Evolutionary conservation across 1,140 invertebrate species (phyloP), one percentile per base, ranked within the genome.

Genomic region (Pseudomyrmex dendroicus): DNA sequence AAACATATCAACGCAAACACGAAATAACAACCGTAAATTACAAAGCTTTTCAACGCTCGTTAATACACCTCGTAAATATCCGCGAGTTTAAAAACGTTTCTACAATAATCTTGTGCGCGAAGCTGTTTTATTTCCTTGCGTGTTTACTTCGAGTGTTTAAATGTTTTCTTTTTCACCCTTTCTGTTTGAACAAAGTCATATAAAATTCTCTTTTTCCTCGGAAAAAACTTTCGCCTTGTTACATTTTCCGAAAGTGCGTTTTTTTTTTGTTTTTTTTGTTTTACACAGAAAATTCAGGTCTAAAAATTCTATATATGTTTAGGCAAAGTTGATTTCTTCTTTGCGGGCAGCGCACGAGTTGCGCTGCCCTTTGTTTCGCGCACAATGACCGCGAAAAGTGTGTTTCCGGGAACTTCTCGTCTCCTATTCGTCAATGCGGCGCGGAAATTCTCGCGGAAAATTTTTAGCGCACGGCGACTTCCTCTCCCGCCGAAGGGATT

Each of bases 1-100:
- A 72, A 70, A 80, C 70, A 50, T 80, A 12, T 15, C 3, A 35
- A 13, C 20, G 35, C 35, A 61, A 80, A 76, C 50, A 66, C 52
- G 12, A 9, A 76, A 64, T 57, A 52, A 46, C 44, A 66, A 66
- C 22, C n/a, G 3, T 35, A 76, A 59, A 80, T 12, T 46, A 12
- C 15, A 17, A 7, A 61, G n/a, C 22, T 80, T 70, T 72, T 2
- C 44, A 9, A 7, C 5, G 66, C 66, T 61, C 22, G 3, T 61
- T 2, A 22, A 10, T 61, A 59, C 7, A 61, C 5, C 57, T 35
- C 5, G 35, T n/a, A 59, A 48, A 50, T 78, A 70, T 48, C 12
- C 8, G 0, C 54, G 9, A 25, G 17, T 4, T n/a, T 44, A 59
- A 70, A 70, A 70, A 68, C 17, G 46, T 35, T 15, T 4, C 13